phyloP scores from a whole-genome alignment of 2,113 vertebrate genomes.

The Percina caprodes region DNA sequence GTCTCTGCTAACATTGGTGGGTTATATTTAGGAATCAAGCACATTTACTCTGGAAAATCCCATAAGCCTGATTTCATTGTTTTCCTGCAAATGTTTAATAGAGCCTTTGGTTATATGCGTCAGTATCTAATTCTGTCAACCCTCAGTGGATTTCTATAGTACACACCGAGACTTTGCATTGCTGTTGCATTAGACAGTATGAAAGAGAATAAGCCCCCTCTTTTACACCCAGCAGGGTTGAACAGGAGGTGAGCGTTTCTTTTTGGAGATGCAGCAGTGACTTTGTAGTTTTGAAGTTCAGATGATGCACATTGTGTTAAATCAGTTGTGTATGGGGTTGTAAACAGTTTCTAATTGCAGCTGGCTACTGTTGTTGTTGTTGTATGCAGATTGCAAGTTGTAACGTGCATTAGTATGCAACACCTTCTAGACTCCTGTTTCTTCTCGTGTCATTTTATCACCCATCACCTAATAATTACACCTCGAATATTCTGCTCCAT shows the following conservation, averaged over 20 bases:
- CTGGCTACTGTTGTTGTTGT: slow-evolving; percentile 10
- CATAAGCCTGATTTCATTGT: slow-evolving; percentile 15
- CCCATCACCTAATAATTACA: slow-evolving; percentile 61
- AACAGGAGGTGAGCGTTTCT: slow-evolving; percentile 17
- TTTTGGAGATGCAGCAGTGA: not conserved
- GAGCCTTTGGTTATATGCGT: slow-evolving; percentile 32
- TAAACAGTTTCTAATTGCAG: slow-evolving; percentile 22
- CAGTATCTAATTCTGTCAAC: slow-evolving; percentile 24
- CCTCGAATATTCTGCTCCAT: slow-evolving; percentile 40
- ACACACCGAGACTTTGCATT: not conserved
- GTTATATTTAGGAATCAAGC: slow-evolving; percentile 42
- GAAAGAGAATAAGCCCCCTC: not conserved
- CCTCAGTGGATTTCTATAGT: not conserved
- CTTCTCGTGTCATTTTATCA: slow-evolving; percentile 59
- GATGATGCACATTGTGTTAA: slow-evolving; percentile 17
- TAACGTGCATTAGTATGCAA: slow-evolving; percentile 48
- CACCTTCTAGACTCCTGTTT: slow-evolving; percentile 35
- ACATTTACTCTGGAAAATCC: slow-evolving; percentile 34
- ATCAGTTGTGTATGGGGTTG: slow-evolving; percentile 44
- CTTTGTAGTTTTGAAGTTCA: not conserved
- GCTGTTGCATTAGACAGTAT: not conserved
- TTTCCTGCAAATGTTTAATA: slow-evolving; percentile 35
- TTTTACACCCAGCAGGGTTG: slow-evolving; percentile 4
- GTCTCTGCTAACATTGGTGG: not conserved
- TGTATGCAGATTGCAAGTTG: slow-evolving; percentile 30